These are phyloP conservation scores for Danio aesculapii DNA, from an alignment of 2,797 vertebrate genomes.

Conservation along the genomic window DNA sequence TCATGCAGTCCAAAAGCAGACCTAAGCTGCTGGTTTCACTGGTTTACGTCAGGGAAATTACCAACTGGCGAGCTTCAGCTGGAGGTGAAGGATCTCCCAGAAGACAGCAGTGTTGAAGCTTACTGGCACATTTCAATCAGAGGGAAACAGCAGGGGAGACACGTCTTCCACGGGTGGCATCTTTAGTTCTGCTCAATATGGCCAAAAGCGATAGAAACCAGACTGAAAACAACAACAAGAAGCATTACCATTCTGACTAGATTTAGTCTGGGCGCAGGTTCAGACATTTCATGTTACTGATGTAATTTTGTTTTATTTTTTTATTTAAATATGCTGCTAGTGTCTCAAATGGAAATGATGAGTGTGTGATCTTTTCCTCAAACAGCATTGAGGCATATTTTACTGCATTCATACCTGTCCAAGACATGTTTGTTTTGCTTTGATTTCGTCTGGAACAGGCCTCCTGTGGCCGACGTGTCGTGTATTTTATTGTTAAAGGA, in stretches of 20 bases:
- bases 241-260: conserved; percentile 41
- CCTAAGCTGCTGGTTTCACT: conserved; percentile 25
- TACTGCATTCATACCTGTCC: conserved; percentile 38
- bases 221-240: conserved; percentile 63
- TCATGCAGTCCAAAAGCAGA: background rate
- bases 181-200: conserved; percentile 69
- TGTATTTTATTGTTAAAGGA: conserved; percentile 31
- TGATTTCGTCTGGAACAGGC: background rate
- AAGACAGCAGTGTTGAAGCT: conserved; percentile 60
- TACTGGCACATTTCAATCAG: conserved; percentile 72
- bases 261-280: conserved; percentile 49
- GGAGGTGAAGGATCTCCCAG: conserved; percentile 53
- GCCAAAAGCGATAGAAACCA: conserved; percentile 66
- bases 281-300: conserved; percentile 41
- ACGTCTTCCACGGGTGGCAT: conserved; percentile 57
- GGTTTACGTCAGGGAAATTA: conserved; percentile 47
- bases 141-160: conserved; percentile 66
- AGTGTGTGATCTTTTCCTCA: conserved; percentile 34
- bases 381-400: conserved; percentile 3
- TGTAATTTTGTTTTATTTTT: conserved; percentile 26
- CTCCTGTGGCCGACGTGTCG: conserved; percentile 37
- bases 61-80: conserved; percentile 62
- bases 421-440: conserved; percentile 47
- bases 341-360: conserved; percentile 44
- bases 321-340: conserved; percentile 17